Evolutionary conservation across 2,797 vertebrate genomes (phyloP), one percentile per base, ranked within the genome.

Genomic region (Leptoclinus maculatus): DNA sequence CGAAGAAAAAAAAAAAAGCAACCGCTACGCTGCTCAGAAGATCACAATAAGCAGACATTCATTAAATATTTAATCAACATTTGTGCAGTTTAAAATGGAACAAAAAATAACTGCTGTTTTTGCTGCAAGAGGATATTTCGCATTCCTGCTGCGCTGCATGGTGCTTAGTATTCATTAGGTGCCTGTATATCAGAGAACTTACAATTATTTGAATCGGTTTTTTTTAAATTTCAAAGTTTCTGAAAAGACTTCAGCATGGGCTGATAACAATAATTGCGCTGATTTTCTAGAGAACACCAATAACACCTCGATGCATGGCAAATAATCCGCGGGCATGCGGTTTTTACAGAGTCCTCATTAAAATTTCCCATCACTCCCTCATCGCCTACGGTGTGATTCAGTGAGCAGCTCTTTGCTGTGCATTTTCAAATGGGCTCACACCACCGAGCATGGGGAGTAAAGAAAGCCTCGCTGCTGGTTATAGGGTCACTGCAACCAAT

Each of bases 351-450:
- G 58, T 39, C 65, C 87, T 92, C 86, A 91, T 91, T 92, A 89
- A 90, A 89, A 84, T 87, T 75, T 82, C 73, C 79, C 76, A 83
- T 79, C 86, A 82, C 83, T 83, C 74, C 62, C 78, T 84, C 41
- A 7, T 71, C 74, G 90, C 85, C 88, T 36, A 76, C 70, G 57
- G 89, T 87, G 86, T 60, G 80, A 83, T 85, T 83, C 78, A 74
- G 53, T 1, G 71, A 89, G 83, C 67, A 74, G 70, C 82, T 84
- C 76, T 78, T 69, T 17, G 23, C 74, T 65, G 71, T 79, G 82
- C 78, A 79, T 90, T 90, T 83, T 85, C 8, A 88, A 92, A 88
- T 83, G 84, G 75, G 66, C 80, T 82, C 87, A 76, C 80, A 54
- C 65, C 64, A 14, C 76, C n/a, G 71, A 76, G 79, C 71, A 71